Evolutionary conservation across 2,888 invertebrate genomes (phyloP), one percentile per base, ranked within the genome.

Genomic region (Oeneis ivallda): DNA sequence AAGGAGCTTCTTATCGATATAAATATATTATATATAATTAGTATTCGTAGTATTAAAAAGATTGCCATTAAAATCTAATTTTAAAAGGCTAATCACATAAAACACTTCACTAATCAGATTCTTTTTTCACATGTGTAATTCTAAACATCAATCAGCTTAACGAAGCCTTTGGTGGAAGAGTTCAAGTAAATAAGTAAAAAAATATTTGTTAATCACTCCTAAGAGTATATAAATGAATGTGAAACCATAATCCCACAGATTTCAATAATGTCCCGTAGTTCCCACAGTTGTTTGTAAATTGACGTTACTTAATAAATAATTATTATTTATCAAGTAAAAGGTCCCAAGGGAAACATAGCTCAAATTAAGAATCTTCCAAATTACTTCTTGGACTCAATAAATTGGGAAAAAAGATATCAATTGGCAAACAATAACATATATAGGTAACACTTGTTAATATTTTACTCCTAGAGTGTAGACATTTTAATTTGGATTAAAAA

Each of bases 51-150:
- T 60, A 52, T 59, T 65, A 56, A 52, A 52, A 47, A 17, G 37
- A 54, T 69, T 65, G 72, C 70, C 69, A 65, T 65, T 67, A 59
- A 67, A 72, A 73, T 74, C 37, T 67, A 69, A 72, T 73, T 72
- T 73, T 70, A 57, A 71, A 68, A 19, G 67, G 62, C 67, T 17
- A 63, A 57, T 50, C 17, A 3, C 9, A 50, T 5, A 19, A 17
- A 57, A 41, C n/a, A 41, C 2, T 43, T 26, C 15, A 49, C 7
- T 50, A 43, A 34, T 67, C 56, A 39, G 26, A 17, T 26, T 19
- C 15, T 54, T 64, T 43, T 39, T 32, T n/a, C 8, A 26, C 5
- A 26, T 26, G 5, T 32, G 13, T 32, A 32, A 26, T 26, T 19
- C 50, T 45, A 45, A 45, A n/a, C 15, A 15, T 26, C 26, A 26